Evolutionary conservation across 2,797 vertebrate genomes (phyloP), one percentile per base, ranked within the genome.

Genomic region (Babyrousa celebensis): DNA sequence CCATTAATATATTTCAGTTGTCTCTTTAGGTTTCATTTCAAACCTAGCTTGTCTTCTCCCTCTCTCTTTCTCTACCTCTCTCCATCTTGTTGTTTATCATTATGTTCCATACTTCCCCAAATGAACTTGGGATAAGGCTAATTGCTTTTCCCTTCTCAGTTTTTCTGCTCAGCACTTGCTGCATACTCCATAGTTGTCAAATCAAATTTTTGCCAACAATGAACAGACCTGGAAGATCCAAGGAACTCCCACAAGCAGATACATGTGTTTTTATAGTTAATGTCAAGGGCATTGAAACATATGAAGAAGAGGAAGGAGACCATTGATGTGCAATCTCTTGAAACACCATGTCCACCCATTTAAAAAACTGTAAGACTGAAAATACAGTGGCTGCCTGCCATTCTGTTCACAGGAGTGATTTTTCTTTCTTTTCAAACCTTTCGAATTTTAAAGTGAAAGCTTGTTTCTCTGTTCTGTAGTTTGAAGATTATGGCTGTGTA

Each of bases 81-180:
- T 40, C 23, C 74, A 93, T 92, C 96, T 97, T 98, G 86, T 97
- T 97, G 97, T 97, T 98, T 95, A 95, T 97, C 77, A 52, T 96
- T 95, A 87, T 79, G 83, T 63, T 75, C 16, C 14, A 68, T 65
- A 29, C 94, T 89, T 97, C 83, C 17, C 87, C 92, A 96, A 89
- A 96, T 56, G 32, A 85, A 67, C 70, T 90, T 70, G 80, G 60
- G 60, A 89, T 96, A 94, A 85, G 98, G 91, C 0, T 1, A 93
- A 97, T 60, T 58, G 4, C 5, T 93, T 97, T 82, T 1, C 14
- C 43, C 27, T 85, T 92, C n/a, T 3, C 20, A 63, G n/a, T 67
- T 96, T 94, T 96, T 95, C 85, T 0, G 0, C 25, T 88, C 11
- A 54, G 29, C n/a, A 3, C 94, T 97, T 95, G 25, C 36, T 97